These are phyloP conservation scores for Raja brachyura DNA, from an alignment of 2,113 vertebrate genomes.

Conservation along the genomic window DNA sequence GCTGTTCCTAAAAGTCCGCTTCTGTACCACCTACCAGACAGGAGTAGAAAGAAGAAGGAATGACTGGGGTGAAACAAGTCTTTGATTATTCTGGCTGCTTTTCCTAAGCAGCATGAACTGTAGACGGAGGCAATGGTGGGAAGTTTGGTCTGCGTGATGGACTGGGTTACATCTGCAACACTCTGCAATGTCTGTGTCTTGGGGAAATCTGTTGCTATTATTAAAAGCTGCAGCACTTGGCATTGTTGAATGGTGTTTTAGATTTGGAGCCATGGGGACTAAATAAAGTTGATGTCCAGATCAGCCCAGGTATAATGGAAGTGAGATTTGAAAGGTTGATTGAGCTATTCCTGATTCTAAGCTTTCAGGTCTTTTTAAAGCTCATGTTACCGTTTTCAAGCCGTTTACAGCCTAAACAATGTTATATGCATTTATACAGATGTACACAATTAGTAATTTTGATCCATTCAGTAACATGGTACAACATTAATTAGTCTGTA, in stretches of 20 bases:
- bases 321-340: not conserved
- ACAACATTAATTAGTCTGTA: not conserved
- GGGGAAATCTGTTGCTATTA: not conserved
- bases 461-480: not conserved
- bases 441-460: not conserved
- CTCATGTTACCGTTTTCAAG: not conserved
- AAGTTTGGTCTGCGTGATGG: no score
- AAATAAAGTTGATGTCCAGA: not conserved
- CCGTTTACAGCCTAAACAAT: not conserved
- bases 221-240: not conserved
- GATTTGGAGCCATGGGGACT: not conserved
- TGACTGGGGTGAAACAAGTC: no score
- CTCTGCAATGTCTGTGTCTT: no score
- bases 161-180: no score
- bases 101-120: no score
- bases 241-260: not conserved
- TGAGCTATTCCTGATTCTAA: not conserved
- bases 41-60: no score
- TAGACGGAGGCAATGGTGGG: no score
- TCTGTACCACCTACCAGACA: no score
- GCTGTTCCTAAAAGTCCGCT: no score
- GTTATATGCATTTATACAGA: not conserved
- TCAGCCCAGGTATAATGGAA: not conserved
- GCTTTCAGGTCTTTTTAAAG: not conserved
- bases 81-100: no score